phyloP scores from a whole-genome alignment of 2,888 invertebrate species.

The Atrina japonica region DNA sequence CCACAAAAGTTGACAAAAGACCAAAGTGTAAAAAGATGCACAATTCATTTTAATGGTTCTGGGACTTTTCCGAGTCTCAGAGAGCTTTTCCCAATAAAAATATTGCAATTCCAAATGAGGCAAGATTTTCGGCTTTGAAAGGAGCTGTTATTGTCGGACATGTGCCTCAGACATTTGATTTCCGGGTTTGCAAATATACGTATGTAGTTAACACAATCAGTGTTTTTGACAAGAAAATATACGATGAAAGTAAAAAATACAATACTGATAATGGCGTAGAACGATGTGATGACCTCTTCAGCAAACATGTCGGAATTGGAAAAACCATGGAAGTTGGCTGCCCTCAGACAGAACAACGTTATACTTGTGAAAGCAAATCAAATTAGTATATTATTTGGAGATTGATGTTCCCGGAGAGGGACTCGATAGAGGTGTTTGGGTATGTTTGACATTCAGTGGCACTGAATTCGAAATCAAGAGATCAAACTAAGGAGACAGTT shows the following conservation, averaged over 20 bases:
- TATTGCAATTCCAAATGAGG: slow-evolving; percentile 50
- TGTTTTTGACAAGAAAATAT: slow-evolving; percentile 38
- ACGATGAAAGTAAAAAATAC: slow-evolving; percentile 35
- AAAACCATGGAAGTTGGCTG: slow-evolving; percentile 18
- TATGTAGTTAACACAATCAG: slow-evolving; percentile 49
- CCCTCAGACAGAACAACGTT: not conserved
- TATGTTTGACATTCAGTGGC: slow-evolving; percentile 20
- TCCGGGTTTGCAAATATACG: slow-evolving; percentile 51
- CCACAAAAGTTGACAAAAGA: slow-evolving; percentile 44
- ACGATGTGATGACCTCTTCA: slow-evolving; percentile 22
- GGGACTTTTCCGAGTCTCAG: slow-evolving; percentile 54
- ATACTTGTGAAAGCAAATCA: not conserved
- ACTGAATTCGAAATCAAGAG: slow-evolving; percentile 14
- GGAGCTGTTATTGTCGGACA: slow-evolving; percentile 56
- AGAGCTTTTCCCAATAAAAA: slow-evolving; percentile 37
- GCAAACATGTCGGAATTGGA: slow-evolving; percentile 24
- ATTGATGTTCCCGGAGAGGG: slow-evolving; percentile 22
- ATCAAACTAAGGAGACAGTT: slow-evolving; percentile 3
- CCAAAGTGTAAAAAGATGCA: slow-evolving; percentile 34
- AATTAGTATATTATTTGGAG: not conserved
- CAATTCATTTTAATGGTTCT: slow-evolving; percentile 53
- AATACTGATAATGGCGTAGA: not conserved
- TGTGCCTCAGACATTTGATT: slow-evolving; percentile 39
- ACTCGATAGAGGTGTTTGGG: not conserved
- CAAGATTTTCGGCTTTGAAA: slow-evolving; percentile 50